A percentile compares a stretch with the other conserved stretches of the same genome.
Evolutionary conservation across 2,797 vertebrate species (phyloP).

Genomic region (Fistularia tabacaria): DNA sequence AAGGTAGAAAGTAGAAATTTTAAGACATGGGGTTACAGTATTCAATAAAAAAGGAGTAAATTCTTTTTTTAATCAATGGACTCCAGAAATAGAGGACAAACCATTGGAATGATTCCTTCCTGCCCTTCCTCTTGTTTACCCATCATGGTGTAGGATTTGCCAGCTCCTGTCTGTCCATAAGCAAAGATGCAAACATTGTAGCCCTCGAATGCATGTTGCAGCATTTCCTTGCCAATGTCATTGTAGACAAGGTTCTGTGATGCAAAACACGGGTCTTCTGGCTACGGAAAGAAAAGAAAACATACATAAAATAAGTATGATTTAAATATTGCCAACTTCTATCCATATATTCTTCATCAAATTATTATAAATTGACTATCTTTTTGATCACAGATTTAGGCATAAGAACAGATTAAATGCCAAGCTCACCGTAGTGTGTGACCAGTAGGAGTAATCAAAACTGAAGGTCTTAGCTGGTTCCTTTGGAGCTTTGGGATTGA

Average conservation of each 20-base stretch:
- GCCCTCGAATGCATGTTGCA: conserved; percentile 93
- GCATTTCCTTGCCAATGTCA: conserved; percentile 98
- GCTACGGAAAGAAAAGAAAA: conserved; percentile 64
- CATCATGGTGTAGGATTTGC: conserved; percentile 99
- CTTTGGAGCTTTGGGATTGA: conserved; percentile 97
- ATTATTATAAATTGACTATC: neutral
- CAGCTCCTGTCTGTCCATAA: conserved; percentile 96
- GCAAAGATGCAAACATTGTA: conserved; percentile 99
- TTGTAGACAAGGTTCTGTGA: conserved; percentile 94
- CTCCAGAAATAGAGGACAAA: conserved; percentile 47
- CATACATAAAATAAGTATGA: neutral
- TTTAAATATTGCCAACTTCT: neutral
- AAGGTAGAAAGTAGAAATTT: neutral
- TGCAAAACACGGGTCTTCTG: conserved; percentile 90
- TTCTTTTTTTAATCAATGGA: neutral
- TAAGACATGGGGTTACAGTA: neutral
- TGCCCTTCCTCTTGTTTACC: conserved; percentile 97
- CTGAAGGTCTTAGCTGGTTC: conserved; percentile 98
- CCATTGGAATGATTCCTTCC: conserved; percentile 98
- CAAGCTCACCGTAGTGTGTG: conserved; percentile 90
- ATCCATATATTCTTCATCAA: too few relatives aligned
- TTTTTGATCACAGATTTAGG: neutral
- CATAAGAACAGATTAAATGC: neutral
- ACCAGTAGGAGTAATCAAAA: conserved; percentile 99
- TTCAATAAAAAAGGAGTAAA: neutral